phyloP scores from a whole-genome alignment of 2,113 vertebrate genomes.

The Lepus europaeus region DNA sequence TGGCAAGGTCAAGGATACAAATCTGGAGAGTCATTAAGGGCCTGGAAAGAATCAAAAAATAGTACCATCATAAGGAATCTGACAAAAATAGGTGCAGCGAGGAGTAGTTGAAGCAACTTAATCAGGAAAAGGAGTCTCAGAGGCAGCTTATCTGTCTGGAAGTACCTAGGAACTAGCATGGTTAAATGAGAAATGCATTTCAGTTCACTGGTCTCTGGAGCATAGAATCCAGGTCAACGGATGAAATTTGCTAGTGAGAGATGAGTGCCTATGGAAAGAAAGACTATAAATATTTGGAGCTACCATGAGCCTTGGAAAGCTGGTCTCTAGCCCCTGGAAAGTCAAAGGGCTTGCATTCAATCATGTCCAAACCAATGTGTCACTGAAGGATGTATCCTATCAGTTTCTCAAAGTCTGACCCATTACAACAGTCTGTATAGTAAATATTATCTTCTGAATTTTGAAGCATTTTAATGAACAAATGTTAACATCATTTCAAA shows the following conservation, averaged over 20 bases:
- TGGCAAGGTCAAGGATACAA: not conserved
- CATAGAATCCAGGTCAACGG: not conserved
- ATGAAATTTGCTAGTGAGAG: not conserved
- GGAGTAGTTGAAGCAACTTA: not conserved
- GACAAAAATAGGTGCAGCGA: not conserved
- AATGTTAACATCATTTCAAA: not conserved
- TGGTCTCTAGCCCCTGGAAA: not conserved
- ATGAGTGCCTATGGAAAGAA: not conserved
- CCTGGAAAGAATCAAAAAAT: not conserved
- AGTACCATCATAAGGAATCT: not conserved
- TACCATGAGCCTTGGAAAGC: not conserved
- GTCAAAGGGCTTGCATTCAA: rapidly evolving
- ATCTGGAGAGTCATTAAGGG: not conserved
- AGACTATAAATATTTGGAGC: not conserved
- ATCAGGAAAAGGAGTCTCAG: no score
- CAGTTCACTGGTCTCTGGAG: not conserved
- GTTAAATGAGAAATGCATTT: not conserved
- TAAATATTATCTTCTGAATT: not conserved
- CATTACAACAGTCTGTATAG: not conserved
- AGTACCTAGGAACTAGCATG: not conserved
- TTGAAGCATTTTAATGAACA: not conserved
- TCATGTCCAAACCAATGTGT: not conserved
- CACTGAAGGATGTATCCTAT: not conserved
- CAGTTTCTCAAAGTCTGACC: not conserved
- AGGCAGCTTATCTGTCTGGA: not conserved